Conservation (phyloP, 2,888 invertebrate species). For the Noctua fimbriata region DNA sequence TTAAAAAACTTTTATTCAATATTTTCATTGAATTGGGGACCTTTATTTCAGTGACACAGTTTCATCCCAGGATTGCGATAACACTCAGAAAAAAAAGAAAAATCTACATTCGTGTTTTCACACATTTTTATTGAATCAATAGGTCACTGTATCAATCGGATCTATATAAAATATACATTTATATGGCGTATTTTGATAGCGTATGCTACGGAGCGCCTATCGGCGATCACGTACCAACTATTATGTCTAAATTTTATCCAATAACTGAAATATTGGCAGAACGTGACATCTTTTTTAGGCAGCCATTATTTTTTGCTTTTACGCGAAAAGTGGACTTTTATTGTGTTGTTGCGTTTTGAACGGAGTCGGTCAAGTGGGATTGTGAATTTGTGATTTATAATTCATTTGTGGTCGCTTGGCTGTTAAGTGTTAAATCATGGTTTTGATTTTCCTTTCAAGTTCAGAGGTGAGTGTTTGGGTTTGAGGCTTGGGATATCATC, state of each 20-base stretch:
- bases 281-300: slow-evolving; percentile 72
- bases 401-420: background rate
- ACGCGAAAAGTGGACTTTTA: slow-evolving; percentile 38
- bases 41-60: slow-evolving; percentile 11
- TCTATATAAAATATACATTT: slow-evolving; percentile 38
- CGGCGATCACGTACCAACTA: slow-evolving; percentile 75
- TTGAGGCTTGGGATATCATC: too few relatives aligned
- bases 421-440: too few relatives aligned
- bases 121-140: slow-evolving; percentile 30
- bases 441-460: background rate
- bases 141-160: slow-evolving; percentile 27
- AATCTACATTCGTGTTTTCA: background rate
- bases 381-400: slow-evolving; percentile 16
- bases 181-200: slow-evolving; percentile 33
- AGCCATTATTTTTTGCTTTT: slow-evolving; percentile 47
- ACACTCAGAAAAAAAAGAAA: background rate
- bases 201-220: slow-evolving; percentile 39
- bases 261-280: slow-evolving; percentile 79
- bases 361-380: slow-evolving; percentile 15
- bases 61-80: background rate
- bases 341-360: slow-evolving; percentile 23
- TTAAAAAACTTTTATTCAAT: background rate
- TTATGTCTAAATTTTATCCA: slow-evolving; percentile 83
- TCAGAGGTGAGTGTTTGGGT: too few relatives aligned
- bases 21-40: background rate